A percentile compares a stretch with the other conserved stretches of the same genome.
Evolutionary conservation across 2,113 vertebrate genomes (phyloP).

Genomic region (Neogobius melanostomus): DNA sequence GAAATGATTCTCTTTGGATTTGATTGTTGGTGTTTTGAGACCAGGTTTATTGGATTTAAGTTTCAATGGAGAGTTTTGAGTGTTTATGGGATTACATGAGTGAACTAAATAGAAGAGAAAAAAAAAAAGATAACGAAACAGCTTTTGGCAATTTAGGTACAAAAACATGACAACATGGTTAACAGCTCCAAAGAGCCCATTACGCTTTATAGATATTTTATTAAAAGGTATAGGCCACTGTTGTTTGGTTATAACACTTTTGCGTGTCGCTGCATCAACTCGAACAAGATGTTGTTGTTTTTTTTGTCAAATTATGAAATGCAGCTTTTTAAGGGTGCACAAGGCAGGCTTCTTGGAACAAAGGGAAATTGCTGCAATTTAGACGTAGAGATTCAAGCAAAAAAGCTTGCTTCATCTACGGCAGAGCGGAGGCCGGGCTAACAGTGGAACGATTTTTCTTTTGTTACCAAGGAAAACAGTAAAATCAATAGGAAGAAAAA

Average conservation of each 20-base stretch:
- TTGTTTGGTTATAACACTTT: conserved; percentile 55
- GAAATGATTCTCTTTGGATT: too few relatives aligned
- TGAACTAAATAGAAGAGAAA: too few relatives aligned
- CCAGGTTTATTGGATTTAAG: too few relatives aligned
- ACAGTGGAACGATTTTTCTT: conserved; percentile 44
- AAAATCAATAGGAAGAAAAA: conserved; percentile 61
- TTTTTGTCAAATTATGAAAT: conserved; percentile 25
- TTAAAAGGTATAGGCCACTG: conserved; percentile 34
- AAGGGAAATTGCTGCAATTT: conserved; percentile 18
- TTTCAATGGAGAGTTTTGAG: too few relatives aligned
- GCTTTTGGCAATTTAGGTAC: too few relatives aligned
- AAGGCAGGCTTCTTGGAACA: conserved; percentile 22
- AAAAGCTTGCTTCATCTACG: conserved; percentile 1
- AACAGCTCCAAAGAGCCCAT: conserved; percentile 24
- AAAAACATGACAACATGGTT: background rate
- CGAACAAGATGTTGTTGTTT: background rate
- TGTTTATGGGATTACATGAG: too few relatives aligned
- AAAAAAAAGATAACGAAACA: too few relatives aligned
- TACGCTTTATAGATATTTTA: background rate
- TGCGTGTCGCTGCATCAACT: conserved; percentile 6
- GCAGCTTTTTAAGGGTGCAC: conserved; percentile 19
- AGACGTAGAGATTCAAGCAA: conserved; percentile 7
- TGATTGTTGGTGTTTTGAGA: too few relatives aligned
- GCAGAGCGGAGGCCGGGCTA: background rate
- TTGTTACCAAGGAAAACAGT: conserved; percentile 43